These are phyloP conservation scores for Hirtodrosophila confusa DNA, from an alignment of 2,888 invertebrate species.

Conservation along the genomic window DNA sequence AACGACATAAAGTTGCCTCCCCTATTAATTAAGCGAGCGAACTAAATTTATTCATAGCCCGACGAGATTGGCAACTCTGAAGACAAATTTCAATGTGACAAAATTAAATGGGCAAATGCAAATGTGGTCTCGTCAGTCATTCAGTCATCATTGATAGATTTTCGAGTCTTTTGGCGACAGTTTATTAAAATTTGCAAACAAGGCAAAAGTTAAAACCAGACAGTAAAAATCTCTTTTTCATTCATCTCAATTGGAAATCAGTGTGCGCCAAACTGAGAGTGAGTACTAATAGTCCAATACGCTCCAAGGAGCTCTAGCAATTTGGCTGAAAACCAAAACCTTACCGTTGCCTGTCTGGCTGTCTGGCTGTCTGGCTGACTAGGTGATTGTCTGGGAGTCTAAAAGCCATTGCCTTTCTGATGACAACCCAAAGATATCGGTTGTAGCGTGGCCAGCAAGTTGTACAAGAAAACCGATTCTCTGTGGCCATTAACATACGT, in stretches of 20 bases:
- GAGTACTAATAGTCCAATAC: too few species aligned
- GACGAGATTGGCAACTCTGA: slow-evolving; percentile 2
- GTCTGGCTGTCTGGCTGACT: neutral
- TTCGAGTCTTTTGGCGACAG: slow-evolving; percentile 20
- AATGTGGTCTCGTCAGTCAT: slow-evolving; percentile 28
- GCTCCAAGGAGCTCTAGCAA: slow-evolving; percentile 35
- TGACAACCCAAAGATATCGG: slow-evolving; percentile 71
- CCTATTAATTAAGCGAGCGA: slow-evolving; percentile 50
- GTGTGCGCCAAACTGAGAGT: slow-evolving; percentile 7
- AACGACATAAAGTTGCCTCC: slow-evolving; percentile 4
- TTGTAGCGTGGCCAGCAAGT: slow-evolving; percentile 48
- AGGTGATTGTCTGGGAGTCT: slow-evolving; percentile 7
- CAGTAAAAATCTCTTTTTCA: slow-evolving; percentile 48
- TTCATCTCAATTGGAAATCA: slow-evolving; percentile 72
- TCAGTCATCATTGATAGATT: slow-evolving; percentile 7
- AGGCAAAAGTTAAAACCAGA: slow-evolving; percentile 57
- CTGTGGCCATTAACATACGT: slow-evolving; percentile 70
- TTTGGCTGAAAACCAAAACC: slow-evolving; percentile 76
- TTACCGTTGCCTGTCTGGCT: too few species aligned
- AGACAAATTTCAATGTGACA: neutral
- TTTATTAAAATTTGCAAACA: slow-evolving; percentile 71
- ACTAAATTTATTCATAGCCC: slow-evolving; percentile 4
- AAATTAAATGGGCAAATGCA: slow-evolving; percentile 15
- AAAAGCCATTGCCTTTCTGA: slow-evolving; percentile 65
- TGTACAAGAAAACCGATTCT: slow-evolving; percentile 61